phyloP scores from a whole-genome alignment of 2,797 vertebrate genomes.

The Phataginus tricuspis region DNA sequence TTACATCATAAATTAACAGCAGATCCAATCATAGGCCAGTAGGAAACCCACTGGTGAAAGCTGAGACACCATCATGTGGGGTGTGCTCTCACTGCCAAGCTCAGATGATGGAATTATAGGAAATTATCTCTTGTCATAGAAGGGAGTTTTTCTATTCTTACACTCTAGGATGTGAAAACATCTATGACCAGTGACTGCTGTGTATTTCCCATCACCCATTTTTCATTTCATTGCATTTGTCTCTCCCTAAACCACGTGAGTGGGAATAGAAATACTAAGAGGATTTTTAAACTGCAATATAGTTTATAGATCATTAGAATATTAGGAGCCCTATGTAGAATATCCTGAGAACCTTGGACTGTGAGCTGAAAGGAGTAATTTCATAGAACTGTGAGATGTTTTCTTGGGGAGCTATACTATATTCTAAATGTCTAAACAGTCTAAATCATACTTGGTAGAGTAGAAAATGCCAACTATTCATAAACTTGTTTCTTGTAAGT shows the following conservation, averaged over 20 bases:
- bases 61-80: background rate
- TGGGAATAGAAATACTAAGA: background rate
- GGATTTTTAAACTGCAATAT: background rate
- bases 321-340: background rate
- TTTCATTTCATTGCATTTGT: background rate
- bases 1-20: background rate
- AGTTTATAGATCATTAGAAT: background rate
- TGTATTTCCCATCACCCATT: background rate
- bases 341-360: background rate
- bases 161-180: background rate
- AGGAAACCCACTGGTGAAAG: background rate
- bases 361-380: background rate
- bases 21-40: background rate
- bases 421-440: background rate
- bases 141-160: background rate
- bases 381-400: background rate
- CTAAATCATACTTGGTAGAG: background rate
- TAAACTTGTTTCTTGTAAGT: background rate
- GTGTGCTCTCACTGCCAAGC: background rate
- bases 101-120: background rate
- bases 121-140: background rate
- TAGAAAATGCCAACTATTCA: background rate
- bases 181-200: background rate
- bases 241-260: background rate
- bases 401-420: background rate